Percentiles rank a stretch among this genome's conserved stretches.
Evolutionary conservation across 2,113 vertebrate genomes (phyloP).

Genomic region (Pycnonotus jocosus): DNA sequence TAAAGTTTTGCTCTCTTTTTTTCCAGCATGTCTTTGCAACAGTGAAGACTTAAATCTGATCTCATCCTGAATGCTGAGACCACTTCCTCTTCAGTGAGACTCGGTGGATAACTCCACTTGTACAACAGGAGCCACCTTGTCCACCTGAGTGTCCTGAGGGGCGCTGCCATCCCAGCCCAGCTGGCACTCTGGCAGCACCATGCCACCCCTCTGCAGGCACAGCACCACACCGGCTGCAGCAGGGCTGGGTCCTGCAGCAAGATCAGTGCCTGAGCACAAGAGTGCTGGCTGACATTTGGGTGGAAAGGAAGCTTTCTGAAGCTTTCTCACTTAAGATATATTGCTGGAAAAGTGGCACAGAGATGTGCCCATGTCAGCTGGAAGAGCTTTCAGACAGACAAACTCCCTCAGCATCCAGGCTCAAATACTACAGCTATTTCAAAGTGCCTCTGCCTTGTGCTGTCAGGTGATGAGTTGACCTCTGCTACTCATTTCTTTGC

Average conservation of each 20-base stretch:
- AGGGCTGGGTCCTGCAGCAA: neutral
- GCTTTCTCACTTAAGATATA: neutral
- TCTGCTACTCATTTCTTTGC: neutral
- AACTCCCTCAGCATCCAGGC: neutral
- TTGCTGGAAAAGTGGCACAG: neutral
- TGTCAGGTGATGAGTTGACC: neutral
- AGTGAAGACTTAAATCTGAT: neutral
- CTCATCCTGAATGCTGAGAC: neutral
- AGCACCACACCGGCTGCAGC: neutral
- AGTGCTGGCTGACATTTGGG: neutral
- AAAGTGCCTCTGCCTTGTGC: neutral
- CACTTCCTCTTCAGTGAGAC: neutral
- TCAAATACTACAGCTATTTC: neutral
- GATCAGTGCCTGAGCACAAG: accelerated
- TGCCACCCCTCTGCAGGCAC: accelerated
- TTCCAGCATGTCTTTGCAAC: neutral
- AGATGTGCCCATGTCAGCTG: neutral
- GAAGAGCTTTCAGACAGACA: neutral
- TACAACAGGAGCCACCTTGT: neutral
- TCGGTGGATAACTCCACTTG: neutral
- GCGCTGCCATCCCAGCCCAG: accelerated
- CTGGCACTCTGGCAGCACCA: neutral
- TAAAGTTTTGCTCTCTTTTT: neutral
- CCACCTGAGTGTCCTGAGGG: accelerated
- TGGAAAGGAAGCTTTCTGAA: neutral